Conservation (phyloP, 1,140 invertebrate genomes). For the Radopholus similis region DNA sequence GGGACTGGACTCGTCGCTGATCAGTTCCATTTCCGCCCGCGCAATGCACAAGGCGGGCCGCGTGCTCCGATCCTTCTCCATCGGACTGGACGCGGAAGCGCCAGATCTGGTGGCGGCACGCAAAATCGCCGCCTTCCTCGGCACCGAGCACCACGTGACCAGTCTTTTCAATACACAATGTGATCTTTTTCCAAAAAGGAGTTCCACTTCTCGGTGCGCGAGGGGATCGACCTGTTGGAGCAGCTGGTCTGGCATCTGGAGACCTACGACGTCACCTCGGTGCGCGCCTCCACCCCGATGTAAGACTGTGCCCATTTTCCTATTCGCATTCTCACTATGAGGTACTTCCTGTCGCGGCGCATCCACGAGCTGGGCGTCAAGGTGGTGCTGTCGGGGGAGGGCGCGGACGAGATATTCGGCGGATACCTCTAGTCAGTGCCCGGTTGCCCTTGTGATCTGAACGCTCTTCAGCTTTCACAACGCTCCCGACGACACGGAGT, state of each 20-base stretch:
- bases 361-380: slow-evolving; percentile 56
- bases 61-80: slow-evolving; percentile 51
- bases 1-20: slow-evolving; percentile 57
- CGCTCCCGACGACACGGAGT: slow-evolving; percentile 54
- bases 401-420: slow-evolving; percentile 59
- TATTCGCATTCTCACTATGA: slow-evolving; percentile 54
- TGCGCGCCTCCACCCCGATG: too few relatives aligned
- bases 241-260: slow-evolving; percentile 58
- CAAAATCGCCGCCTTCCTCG: slow-evolving; percentile 51
- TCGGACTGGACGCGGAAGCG: slow-evolving; percentile 50
- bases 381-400: slow-evolving; percentile 58
- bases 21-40: slow-evolving; percentile 54
- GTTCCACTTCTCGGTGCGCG: slow-evolving; percentile 28
- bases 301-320: not conserved
- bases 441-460: not conserved
- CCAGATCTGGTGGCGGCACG: slow-evolving; percentile 57
- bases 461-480: slow-evolving; percentile 48
- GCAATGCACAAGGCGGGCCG: slow-evolving; percentile 34
- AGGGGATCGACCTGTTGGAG: slow-evolving; percentile 45
- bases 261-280: slow-evolving; percentile 57
- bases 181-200: slow-evolving; percentile 49
- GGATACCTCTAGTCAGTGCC: slow-evolving; percentile 51
- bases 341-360: slow-evolving; percentile 56
- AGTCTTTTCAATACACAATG: too few relatives aligned
- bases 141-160: slow-evolving; percentile 59